Base-by-base conservation (phyloP, 2,888 invertebrate species). In the Lydus trimaculatus region DNA sequence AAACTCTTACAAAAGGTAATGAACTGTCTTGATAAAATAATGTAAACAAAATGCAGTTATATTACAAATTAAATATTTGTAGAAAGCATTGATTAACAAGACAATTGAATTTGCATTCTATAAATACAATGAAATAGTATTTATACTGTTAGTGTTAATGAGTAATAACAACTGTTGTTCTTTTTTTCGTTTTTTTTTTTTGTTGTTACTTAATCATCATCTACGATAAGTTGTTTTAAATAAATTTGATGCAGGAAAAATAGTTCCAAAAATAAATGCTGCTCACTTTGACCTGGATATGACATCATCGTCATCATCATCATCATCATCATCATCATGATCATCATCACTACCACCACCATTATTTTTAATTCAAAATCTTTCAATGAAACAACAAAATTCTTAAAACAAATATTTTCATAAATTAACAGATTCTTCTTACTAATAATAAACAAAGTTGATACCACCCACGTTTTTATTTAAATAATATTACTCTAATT, bases 401-500 rank as follows among this genome's bases (percentile, higher is more conserved):
- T 56, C 11, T 56, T 15, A 1, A 23, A 25, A 52, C 23, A 52
- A 52, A 52, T 1, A 25, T 23, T 13, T 28, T 28, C 15, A 25
- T 56, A 5, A 23, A 25, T 13, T 15, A 48, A 52, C 11, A 23
- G 56, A 28, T 56, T 56, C n/a, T 13, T 52, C 25, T 8, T 15
- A 7, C 3, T 56, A 25, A 15, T 5, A 25, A 7, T 25, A 13
- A 28, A 11, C 5, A 36, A 39, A 39, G n/a, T n/a, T 23, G 4
- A 23, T 23, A 1, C 56, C 23, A 56, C 56, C 56, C 25, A 56
- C 28, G 6, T 56, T 56, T n/a, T 28, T 15, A 56, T 56, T 56
- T 28, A 28, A 56, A 56, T 56, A 56, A n/a, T 56, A n/a, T 56
- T n/a, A 56, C 56, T 15, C 28, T 56, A 56, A 56, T 56, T 56